Evolutionary conservation across 1,140 invertebrate genomes (phyloP).

Genomic region (Macrobrachium rosenbergii): DNA sequence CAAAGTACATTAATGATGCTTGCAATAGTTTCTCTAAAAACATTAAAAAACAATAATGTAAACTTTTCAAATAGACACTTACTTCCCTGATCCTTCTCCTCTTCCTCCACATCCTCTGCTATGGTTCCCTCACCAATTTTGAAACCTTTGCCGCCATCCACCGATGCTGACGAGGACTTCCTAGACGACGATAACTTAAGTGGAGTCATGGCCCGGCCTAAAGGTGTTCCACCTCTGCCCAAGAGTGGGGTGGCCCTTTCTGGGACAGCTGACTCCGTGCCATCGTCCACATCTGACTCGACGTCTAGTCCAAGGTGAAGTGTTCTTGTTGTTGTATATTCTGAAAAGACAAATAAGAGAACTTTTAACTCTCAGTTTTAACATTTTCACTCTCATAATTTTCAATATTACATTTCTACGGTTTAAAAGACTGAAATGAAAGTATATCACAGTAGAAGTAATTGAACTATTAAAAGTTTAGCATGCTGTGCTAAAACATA

Average conservation of each 20-base stretch:
- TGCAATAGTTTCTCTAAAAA: too few relatives aligned
- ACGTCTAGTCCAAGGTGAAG: slow-evolving; percentile 42
- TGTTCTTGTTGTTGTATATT: slow-evolving; percentile 48
- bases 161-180: neutral
- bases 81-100: slow-evolving; percentile 24
- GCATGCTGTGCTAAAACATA: too few relatives aligned
- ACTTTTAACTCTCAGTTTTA: too few relatives aligned
- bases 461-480: too few relatives aligned
- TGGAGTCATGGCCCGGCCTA: neutral
- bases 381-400: too few relatives aligned
- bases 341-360: slow-evolving; percentile 2
- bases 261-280: slow-evolving; percentile 41
- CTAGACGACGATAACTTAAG: neutral
- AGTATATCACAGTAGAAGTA: too few relatives aligned
- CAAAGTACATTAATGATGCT: neutral
- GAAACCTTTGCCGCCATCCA: slow-evolving; percentile 34
- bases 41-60: too few relatives aligned
- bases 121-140: slow-evolving; percentile 53
- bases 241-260: slow-evolving; percentile 42
- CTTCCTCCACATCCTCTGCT: slow-evolving; percentile 54
- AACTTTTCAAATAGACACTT: neutral
- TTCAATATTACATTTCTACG: too few relatives aligned
- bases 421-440: too few relatives aligned
- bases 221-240: slow-evolving; percentile 32
- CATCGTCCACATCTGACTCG: slow-evolving; percentile 52